A percentile compares a stretch with the other conserved stretches of the same genome.
Evolutionary conservation across 2,888 invertebrate genomes (phyloP).

Genomic region (Willowsia nigromaculata): DNA sequence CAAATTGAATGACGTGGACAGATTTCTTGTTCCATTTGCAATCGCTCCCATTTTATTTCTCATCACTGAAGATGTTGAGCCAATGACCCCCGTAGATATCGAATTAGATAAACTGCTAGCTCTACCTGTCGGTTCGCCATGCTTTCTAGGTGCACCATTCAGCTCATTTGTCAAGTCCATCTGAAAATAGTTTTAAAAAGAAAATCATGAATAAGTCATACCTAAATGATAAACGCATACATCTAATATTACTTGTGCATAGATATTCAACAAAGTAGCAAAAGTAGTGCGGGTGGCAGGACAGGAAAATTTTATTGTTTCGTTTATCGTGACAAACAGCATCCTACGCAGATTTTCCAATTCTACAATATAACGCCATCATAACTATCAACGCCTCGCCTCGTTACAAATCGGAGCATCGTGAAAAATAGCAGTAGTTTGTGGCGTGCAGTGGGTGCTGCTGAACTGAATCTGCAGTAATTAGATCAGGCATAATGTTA

Average conservation of each 20-base stretch:
- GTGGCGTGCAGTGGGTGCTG: neutral
- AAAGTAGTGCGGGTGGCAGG: neutral
- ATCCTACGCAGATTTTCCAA: neutral
- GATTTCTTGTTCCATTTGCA: neutral
- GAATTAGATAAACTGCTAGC: conserved; percentile 30
- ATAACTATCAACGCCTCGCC: no score
- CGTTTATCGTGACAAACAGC: conserved; percentile 8
- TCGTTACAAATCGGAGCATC: conserved; percentile 12
- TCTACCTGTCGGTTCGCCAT: conserved; percentile 26
- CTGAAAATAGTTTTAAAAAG: conserved; percentile 18
- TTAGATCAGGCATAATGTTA: conserved; percentile 45
- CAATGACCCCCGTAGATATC: conserved; percentile 9
- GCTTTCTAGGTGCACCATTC: conserved; percentile 54
- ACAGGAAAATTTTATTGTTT: neutral
- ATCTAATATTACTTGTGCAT: neutral
- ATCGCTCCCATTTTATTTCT: neutral
- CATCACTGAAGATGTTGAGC: neutral
- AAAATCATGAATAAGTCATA: neutral
- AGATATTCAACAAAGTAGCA: neutral
- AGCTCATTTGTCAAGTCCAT: conserved; percentile 61
- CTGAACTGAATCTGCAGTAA: conserved; percentile 4
- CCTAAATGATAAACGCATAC: neutral
- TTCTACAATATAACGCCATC: no score
- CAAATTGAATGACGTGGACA: conserved; percentile 65
- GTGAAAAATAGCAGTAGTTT: neutral